Evolutionary conservation across 1,140 invertebrate genomes (phyloP).

Genomic region (Varroa destructor): DNA sequence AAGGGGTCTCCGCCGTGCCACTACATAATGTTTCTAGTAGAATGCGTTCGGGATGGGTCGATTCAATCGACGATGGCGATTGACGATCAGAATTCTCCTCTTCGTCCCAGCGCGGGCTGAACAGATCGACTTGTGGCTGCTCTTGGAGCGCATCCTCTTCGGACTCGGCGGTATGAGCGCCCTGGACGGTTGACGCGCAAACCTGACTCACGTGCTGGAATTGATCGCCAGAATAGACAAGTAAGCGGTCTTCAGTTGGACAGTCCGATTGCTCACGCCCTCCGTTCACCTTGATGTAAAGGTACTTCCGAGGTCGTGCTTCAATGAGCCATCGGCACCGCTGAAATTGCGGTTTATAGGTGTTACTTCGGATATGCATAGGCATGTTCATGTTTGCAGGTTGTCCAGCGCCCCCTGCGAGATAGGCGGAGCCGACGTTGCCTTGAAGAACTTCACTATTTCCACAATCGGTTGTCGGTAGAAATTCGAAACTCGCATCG

Average conservation of each 20-base stretch:
- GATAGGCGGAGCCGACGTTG: constrained; percentile 9
- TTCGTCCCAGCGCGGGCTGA: constrained; percentile 20
- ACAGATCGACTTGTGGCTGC: constrained; percentile 13
- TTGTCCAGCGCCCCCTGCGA: neutral
- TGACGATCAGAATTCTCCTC: neutral
- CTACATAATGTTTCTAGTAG: constrained; percentile 23
- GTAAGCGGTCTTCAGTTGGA: constrained; percentile 9
- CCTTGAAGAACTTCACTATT: constrained; percentile 1
- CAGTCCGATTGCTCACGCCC: constrained; percentile 4
- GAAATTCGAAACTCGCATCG: constrained; percentile 18
- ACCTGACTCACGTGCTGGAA: constrained; percentile 23
- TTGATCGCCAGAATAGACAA: constrained; percentile 18
- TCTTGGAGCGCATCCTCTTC: neutral
- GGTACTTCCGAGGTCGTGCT: neutral
- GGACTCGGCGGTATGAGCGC: constrained; percentile 12
- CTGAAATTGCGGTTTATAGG: neutral
- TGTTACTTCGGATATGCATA: constrained; percentile 25
- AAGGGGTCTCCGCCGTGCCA: constrained; percentile 12
- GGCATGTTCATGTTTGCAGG: constrained; percentile 26
- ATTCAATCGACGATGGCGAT: neutral
- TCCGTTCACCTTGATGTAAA: constrained; percentile 13
- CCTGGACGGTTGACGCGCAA: neutral
- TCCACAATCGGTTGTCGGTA: constrained; percentile 22
- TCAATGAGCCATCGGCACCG: constrained; percentile 19
- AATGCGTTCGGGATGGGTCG: constrained; percentile 1